Evolutionary conservation across 2,797 vertebrate genomes (phyloP).

Genomic region (Gouania willdenowi): DNA sequence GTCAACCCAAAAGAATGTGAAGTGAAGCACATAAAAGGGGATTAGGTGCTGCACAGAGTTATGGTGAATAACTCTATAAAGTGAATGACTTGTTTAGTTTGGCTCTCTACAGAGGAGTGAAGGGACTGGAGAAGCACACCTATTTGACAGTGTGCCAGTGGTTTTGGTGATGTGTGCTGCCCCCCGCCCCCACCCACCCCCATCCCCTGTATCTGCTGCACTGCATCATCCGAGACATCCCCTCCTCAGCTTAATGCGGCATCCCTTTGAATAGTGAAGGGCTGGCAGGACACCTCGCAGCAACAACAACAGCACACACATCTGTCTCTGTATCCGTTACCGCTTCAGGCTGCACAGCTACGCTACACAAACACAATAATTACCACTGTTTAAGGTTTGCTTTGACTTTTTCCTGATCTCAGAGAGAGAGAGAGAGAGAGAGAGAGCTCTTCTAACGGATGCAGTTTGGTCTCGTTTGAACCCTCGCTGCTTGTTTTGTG

Average conservation of each 20-base stretch:
- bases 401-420: too few species aligned
- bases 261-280: slow-evolving; percentile 9
- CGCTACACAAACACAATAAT: slow-evolving; percentile 40
- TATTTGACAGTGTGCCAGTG: slow-evolving; percentile 25
- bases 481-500: too few species aligned
- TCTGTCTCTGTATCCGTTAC: background rate
- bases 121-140: slow-evolving; percentile 19
- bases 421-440: too few species aligned
- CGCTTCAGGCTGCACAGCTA: slow-evolving; percentile 7
- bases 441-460: too few species aligned
- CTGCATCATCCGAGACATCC: slow-evolving; percentile 32
- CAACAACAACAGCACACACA: slow-evolving; percentile 1
- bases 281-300: slow-evolving; percentile 7
- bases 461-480: slow-evolving; percentile 15
- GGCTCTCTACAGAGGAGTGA: slow-evolving; percentile 3
- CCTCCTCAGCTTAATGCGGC: slow-evolving; percentile 15
- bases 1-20: too few species aligned
- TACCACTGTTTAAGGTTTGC: slow-evolving; percentile 20
- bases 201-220: slow-evolving; percentile 20
- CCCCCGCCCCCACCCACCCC: too few species aligned
- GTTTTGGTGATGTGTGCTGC: slow-evolving; percentile 19
- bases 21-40: too few species aligned
- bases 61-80: too few species aligned
- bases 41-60: too few species aligned
- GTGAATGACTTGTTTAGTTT: slow-evolving; percentile 3